Conservation (phyloP, 2,888 invertebrate species). For the Polydrusus tereticollis region DNA sequence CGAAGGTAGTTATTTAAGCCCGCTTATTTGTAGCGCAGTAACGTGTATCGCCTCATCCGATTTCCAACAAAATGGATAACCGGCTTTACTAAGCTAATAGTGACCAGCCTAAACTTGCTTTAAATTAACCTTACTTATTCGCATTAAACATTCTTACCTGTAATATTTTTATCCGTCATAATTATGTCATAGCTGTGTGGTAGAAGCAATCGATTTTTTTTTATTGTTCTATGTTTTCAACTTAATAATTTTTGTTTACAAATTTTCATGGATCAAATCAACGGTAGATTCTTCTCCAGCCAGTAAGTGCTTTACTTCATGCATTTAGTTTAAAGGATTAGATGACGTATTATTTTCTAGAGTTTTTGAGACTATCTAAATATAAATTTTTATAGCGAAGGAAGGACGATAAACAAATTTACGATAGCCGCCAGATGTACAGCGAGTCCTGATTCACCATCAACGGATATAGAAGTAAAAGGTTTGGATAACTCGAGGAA, state of each 20-base stretch:
- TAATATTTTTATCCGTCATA: background rate
- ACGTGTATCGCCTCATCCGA: too few relatives aligned
- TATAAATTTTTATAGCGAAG: slow-evolving; percentile 41
- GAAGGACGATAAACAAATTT: slow-evolving; percentile 50
- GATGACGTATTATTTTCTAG: too few relatives aligned
- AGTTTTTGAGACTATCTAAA: background rate
- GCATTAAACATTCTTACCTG: slow-evolving; percentile 6
- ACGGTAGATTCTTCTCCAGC: background rate
- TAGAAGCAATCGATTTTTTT: background rate
- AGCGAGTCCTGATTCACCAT: slow-evolving; percentile 51
- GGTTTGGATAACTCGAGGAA: background rate
- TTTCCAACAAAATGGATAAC: too few relatives aligned
- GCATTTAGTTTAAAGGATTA: too few relatives aligned
- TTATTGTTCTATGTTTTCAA: background rate
- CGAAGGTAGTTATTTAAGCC: too few relatives aligned
- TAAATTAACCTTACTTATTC: too few relatives aligned
- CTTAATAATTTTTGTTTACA: background rate
- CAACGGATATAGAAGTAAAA: slow-evolving; percentile 16
- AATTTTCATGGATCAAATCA: slow-evolving; percentile 5
- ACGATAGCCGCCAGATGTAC: slow-evolving; percentile 41
- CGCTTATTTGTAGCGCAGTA: too few relatives aligned
- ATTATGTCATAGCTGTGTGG: background rate
- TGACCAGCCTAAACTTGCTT: background rate
- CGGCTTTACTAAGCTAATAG: too few relatives aligned
- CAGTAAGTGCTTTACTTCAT: slow-evolving; percentile 31